These are phyloP conservation scores for Cenopis cana DNA, from an alignment of 2,888 invertebrate species.

Conservation along the genomic window DNA sequence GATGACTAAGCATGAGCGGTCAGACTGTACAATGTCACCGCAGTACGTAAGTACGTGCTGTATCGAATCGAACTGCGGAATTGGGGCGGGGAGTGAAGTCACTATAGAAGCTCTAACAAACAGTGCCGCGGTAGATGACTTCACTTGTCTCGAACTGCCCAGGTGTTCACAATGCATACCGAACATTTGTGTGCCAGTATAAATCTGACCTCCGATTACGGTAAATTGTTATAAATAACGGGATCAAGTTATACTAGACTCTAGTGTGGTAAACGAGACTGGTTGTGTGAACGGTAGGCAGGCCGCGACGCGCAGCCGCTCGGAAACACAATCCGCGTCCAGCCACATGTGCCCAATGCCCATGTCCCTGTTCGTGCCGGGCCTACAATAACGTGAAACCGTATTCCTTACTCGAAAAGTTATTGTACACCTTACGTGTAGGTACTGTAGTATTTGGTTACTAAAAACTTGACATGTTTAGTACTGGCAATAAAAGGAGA, in stretches of 20 bases:
- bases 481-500: background rate
- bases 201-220: background rate
- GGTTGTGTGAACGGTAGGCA: background rate
- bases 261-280: background rate
- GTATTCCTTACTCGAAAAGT: background rate
- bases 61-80: background rate
- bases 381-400: background rate
- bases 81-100: constrained; percentile 19
- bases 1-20: constrained; percentile 27
- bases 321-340: background rate
- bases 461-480: background rate
- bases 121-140: background rate
- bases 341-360: background rate
- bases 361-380: background rate
- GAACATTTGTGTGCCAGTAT: background rate
- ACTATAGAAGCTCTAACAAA: background rate
- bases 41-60: constrained; percentile 6
- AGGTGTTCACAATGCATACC: background rate
- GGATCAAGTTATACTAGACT: background rate
- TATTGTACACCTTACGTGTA: background rate
- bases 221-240: background rate
- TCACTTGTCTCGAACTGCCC: background rate
- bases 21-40: constrained; percentile 24
- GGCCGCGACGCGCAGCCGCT: background rate
- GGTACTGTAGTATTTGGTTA: too few species aligned